Evolutionary conservation across 2,113 vertebrate species (phyloP).

Genomic region (Gymnocephalus cernua): DNA sequence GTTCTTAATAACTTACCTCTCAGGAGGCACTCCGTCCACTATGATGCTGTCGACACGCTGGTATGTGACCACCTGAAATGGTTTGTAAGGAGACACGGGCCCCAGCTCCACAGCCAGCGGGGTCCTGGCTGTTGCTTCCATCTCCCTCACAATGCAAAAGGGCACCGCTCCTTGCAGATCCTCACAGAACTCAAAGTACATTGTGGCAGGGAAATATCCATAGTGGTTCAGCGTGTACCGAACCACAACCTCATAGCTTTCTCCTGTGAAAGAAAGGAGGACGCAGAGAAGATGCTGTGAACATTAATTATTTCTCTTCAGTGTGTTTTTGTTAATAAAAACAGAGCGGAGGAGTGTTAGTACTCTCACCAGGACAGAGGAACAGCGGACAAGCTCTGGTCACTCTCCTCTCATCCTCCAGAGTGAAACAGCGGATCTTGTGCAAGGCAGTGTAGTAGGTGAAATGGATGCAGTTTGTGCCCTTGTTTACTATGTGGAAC

Average conservation of each 20-base stretch:
- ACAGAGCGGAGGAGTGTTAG: not conserved
- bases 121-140: constrained; percentile 81
- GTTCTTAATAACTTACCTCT: constrained; percentile 72
- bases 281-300: not conserved
- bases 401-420: constrained; percentile 74
- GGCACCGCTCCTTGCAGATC: constrained; percentile 57
- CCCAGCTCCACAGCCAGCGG: constrained; percentile 84
- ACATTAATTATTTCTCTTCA: not conserved
- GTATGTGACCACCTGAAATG: constrained; percentile 65
- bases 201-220: constrained; percentile 83
- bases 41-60: constrained; percentile 63
- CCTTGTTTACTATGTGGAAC: constrained; percentile 83
- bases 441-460: constrained; percentile 76
- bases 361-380: constrained; percentile 86
- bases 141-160: constrained; percentile 87
- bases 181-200: constrained; percentile 88
- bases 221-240: constrained; percentile 79
- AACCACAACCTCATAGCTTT: constrained; percentile 81
- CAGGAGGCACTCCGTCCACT: constrained; percentile 85
- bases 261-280: constrained; percentile 70
- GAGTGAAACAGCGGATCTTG: constrained; percentile 75
- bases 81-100: constrained; percentile 85
- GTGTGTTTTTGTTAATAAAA: not conserved
- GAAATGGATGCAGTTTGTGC: constrained; percentile 78
- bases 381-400: constrained; percentile 71